These are phyloP conservation scores for Battus philenor DNA, from an alignment of 1,140 invertebrate genomes.

Conservation along the genomic window DNA sequence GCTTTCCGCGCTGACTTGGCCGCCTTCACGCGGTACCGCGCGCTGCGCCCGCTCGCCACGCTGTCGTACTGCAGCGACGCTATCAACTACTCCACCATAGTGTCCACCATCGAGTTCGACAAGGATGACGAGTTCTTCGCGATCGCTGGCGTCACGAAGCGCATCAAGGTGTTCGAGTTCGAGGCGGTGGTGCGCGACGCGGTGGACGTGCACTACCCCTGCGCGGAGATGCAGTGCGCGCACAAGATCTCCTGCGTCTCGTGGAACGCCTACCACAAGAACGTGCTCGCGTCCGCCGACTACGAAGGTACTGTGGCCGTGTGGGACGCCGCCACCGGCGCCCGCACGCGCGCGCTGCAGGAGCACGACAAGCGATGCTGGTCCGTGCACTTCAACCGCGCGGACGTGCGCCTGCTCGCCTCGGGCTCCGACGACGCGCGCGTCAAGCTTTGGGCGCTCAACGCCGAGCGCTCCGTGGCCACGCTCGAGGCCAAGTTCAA, in stretches of 20 bases:
- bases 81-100: conserved; percentile 92
- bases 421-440: conserved; percentile 96
- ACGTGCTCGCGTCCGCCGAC: conserved; percentile 93
- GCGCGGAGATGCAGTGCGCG: conserved; percentile 93
- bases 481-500: conserved; percentile 74
- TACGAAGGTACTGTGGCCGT: conserved; percentile 96
- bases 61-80: conserved; percentile 94
- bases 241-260: conserved; percentile 97
- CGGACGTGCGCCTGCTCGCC: conserved; percentile 93
- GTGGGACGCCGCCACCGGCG: conserved; percentile 93
- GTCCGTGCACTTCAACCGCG: conserved; percentile 97
- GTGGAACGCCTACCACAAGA: conserved; percentile 96
- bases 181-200: conserved; percentile 89
- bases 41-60: conserved; percentile 88
- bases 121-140: conserved; percentile 98
- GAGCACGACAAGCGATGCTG: conserved; percentile 98
- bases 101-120: conserved; percentile 98
- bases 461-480: conserved; percentile 90
- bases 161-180: conserved; percentile 89
- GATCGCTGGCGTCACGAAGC: conserved; percentile 95
- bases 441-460: conserved; percentile 96
- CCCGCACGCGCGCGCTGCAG: conserved; percentile 84
- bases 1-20: conserved; percentile 91
- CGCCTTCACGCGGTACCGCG: conserved; percentile 91
- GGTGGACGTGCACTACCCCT: conserved; percentile 94